Percentiles rank a stretch among this genome's conserved stretches.
These are phyloP conservation scores for Spisula solida DNA, from an alignment of 2,888 invertebrate genomes.

Conservation along the genomic window DNA sequence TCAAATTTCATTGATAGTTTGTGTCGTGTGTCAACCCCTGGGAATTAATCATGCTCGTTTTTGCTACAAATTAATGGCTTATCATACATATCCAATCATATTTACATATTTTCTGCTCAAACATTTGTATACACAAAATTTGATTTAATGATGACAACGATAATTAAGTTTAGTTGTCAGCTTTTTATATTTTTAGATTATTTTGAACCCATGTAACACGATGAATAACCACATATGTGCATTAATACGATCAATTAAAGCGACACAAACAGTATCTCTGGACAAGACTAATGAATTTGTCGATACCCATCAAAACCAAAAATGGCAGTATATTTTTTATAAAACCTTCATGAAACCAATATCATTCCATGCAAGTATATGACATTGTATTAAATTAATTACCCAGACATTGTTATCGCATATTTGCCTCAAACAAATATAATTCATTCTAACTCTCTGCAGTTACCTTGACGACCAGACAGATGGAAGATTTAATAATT, in stretches of 20 bases:
- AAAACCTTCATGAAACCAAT: too few species aligned
- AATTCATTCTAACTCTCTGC: too few species aligned
- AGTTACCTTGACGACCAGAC: too few species aligned
- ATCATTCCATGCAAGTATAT: neutral
- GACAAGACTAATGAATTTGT: neutral
- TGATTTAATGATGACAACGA: conserved; percentile 1
- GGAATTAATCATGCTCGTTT: neutral
- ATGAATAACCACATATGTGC: neutral
- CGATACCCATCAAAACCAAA: neutral
- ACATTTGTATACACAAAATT: neutral
- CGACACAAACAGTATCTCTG: neutral
- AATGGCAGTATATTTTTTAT: too few species aligned
- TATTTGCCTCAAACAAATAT: too few species aligned
- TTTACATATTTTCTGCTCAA: neutral
- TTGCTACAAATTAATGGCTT: conserved; percentile 13
- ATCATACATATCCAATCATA: conserved; percentile 11
- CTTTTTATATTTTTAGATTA: neutral
- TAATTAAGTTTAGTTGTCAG: conserved; percentile 3
- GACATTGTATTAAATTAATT: neutral
- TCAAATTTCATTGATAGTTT: neutral
- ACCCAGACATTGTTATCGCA: too few species aligned
- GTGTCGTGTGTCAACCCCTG: neutral
- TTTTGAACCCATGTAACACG: neutral
- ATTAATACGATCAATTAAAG: neutral
- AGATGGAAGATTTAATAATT: too few species aligned